Evolutionary conservation across 2,113 vertebrate genomes (phyloP).

Genomic region (Copsychus sechellarum): DNA sequence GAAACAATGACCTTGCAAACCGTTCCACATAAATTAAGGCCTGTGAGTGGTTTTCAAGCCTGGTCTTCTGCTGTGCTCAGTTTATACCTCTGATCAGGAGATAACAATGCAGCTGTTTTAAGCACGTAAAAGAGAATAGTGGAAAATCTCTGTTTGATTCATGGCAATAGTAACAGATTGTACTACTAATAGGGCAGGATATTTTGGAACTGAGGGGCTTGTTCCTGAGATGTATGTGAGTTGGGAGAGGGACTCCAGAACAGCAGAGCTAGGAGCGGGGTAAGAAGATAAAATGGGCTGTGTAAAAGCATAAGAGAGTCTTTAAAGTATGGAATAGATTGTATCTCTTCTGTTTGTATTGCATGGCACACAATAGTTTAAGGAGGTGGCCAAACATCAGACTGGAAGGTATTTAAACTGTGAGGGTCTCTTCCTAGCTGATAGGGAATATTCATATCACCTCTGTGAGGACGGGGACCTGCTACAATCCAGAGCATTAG

Average conservation of each 20-base stretch:
- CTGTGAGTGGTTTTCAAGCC: not conserved
- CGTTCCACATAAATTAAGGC: slow-evolving; percentile 29
- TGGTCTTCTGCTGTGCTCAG: not conserved
- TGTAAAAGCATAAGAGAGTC: not conserved
- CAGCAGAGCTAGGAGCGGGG: not conserved
- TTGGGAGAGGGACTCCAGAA: not conserved
- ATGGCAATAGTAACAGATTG: not conserved
- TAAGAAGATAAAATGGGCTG: not conserved
- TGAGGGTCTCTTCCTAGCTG: not conserved
- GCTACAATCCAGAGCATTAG: accelerated
- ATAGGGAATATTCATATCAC: no score
- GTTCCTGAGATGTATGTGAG: not conserved
- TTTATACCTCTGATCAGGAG: slow-evolving; percentile 34
- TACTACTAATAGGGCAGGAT: not conserved
- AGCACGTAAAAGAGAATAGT: not conserved
- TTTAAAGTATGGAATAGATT: not conserved
- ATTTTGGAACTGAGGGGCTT: not conserved
- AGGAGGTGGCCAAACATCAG: not conserved
- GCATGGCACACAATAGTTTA: not conserved
- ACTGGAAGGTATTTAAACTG: not conserved
- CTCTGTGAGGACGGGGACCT: accelerated
- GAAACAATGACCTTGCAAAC: slow-evolving; percentile 7
- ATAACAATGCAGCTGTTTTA: not conserved
- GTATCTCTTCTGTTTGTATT: not conserved
- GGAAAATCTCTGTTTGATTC: not conserved